Percentiles rank a stretch among this genome's conserved stretches.
Conservation (phyloP, 2,888 invertebrate species). For the Serrognathus titanus region DNA sequence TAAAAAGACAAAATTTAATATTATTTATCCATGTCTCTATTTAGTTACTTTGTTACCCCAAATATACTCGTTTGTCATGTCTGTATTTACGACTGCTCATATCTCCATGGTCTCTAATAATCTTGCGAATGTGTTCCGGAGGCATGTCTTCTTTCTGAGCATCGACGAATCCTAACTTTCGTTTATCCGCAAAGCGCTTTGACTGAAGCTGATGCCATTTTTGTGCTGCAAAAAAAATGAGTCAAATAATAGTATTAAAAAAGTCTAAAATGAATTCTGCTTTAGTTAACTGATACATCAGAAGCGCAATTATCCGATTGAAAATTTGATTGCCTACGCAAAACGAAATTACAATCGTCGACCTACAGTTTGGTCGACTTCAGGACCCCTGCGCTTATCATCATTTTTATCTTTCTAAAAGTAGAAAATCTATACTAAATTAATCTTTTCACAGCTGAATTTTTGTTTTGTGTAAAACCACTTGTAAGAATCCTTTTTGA, state of each 20-base stretch:
- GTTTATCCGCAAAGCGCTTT: constrained; percentile 97
- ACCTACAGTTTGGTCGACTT: constrained; percentile 44
- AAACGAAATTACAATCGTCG: constrained; percentile 31
- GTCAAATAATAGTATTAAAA: too few species aligned
- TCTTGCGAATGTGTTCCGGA: constrained; percentile 97
- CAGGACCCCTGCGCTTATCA: constrained; percentile 26
- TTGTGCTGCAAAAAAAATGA: constrained; percentile 57
- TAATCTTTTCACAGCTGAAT: too few species aligned
- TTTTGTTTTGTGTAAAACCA: too few species aligned
- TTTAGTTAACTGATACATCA: neutral
- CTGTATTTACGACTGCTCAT: constrained; percentile 99
- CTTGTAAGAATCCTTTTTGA: too few species aligned
- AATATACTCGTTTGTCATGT: constrained; percentile 97
- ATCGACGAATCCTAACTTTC: constrained; percentile 98
- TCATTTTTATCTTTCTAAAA: constrained; percentile 5
- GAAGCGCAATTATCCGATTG: neutral
- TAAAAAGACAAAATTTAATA: constrained; percentile 11
- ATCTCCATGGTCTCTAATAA: constrained; percentile 98
- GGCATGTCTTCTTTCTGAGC: constrained; percentile 99
- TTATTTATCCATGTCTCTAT: neutral
- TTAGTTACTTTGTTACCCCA: constrained; percentile 60
- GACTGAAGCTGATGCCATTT: constrained; percentile 99
- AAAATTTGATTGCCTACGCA: neutral
- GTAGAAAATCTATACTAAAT: too few species aligned
- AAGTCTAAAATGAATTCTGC: too few species aligned